Evolutionary conservation across 2,888 invertebrate species (phyloP), one percentile per base, ranked within the genome.

Genomic region (Parnassius apollo): DNA sequence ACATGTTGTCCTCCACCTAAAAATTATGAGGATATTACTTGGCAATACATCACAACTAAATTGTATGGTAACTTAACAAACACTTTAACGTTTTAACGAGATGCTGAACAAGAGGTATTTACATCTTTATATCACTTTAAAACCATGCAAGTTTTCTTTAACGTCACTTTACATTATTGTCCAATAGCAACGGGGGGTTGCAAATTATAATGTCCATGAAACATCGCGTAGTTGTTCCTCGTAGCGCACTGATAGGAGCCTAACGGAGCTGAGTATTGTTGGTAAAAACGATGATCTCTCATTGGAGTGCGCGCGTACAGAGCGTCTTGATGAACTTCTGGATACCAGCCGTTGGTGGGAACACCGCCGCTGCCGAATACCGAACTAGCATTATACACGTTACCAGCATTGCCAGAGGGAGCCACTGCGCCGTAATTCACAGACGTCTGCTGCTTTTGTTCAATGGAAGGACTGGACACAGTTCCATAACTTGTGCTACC

Each of bases 151-250:
- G 45, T 45, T 52, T 64, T 54, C 46, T 67, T 35, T 2, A 46
- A 9, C 8, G 18, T 13, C 18, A 35, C 50, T 48, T 44, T 18
- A 18, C 18, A 18, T 73, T 76, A 92, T 71, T 91, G 92, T 71
- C 92, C 89, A 62, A 92, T 80, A 53, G 91, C 92, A 57, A 92
- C 81, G 1, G 91, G 86, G 9, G 90, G 86, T 74, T 88, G 90
- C 64, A 91, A 76, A 69, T 86, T 90, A 65, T 91, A 91, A 74
- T 92, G 92, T 75, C 92, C 92, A 72, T 92, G 92, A 69, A 92
- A 91, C 73, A 92, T 80, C 18, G 85, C 75, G 69, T 91, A 92
- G 69, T 90, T 92, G 53, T 92, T 91, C 65, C 92, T 92, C 4
- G 87, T 71, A 9, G 89, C 89, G 58, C 92, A 92, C 75, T 91